Evolutionary conservation across 2,797 vertebrate species (phyloP).

Genomic region (Columba guinea): DNA sequence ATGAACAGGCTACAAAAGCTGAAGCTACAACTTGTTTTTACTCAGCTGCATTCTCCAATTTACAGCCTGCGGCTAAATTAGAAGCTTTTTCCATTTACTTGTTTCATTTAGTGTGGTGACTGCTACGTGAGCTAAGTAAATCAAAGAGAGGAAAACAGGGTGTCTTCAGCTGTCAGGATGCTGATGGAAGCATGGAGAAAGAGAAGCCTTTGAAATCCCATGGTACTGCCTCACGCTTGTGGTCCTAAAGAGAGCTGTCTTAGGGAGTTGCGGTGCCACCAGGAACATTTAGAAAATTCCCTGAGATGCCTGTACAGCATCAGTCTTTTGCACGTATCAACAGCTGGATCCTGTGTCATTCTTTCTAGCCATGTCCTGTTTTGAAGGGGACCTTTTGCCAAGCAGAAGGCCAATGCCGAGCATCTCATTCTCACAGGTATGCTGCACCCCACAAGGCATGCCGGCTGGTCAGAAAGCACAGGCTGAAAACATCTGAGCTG

Average conservation of each 20-base stretch:
- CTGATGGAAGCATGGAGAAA: not conserved
- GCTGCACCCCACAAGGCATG: not conserved
- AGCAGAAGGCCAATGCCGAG: not conserved
- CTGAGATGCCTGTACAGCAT: not conserved
- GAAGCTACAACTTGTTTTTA: not conserved
- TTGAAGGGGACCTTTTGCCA: not conserved
- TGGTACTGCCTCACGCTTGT: not conserved
- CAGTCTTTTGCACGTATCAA: not conserved
- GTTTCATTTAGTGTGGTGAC: not conserved
- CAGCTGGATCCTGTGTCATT: not conserved
- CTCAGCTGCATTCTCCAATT: not conserved
- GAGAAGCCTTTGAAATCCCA: conserved; percentile 1
- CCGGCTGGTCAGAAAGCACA: not conserved
- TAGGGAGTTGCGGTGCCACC: not conserved
- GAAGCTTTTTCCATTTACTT: not conserved
- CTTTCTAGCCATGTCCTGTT: not conserved
- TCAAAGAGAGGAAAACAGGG: conserved; percentile 6
- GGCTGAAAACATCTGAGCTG: not conserved
- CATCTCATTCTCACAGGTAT: not conserved
- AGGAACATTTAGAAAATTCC: not conserved
- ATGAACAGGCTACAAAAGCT: not conserved
- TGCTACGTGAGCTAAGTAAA: not conserved
- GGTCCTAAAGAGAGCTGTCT: not conserved
- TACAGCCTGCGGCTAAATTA: not conserved
- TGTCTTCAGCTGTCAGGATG: not conserved